Percentiles rank a stretch among this genome's conserved stretches.
Conservation (phyloP, 2,888 invertebrate genomes). For the Gandaritis pyraliata region DNA sequence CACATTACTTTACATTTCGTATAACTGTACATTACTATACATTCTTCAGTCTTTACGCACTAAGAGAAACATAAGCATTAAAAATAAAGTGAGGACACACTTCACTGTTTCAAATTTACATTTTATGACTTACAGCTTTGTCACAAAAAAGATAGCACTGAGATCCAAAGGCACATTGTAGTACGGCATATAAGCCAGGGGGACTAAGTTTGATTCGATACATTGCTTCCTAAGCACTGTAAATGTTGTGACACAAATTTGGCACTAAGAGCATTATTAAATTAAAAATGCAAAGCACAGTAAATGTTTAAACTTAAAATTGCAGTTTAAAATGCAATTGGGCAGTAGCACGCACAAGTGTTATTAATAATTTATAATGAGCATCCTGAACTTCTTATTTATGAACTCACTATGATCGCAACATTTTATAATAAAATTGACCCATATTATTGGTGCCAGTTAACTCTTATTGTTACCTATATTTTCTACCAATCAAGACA, state of each 20-base stretch:
- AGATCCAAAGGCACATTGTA: slow-evolving; percentile 69
- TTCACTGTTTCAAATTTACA: slow-evolving; percentile 42
- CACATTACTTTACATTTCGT: slow-evolving; percentile 67
- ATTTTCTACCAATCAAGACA: slow-evolving; percentile 44
- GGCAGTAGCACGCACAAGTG: slow-evolving; percentile 54
- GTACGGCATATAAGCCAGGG: slow-evolving; percentile 58
- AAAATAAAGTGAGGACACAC: slow-evolving; percentile 46
- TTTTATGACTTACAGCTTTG: slow-evolving; percentile 50
- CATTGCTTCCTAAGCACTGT: slow-evolving; percentile 30
- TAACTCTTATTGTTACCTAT: slow-evolving; percentile 48
- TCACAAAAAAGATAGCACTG: slow-evolving; percentile 57
- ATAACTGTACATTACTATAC: slow-evolving; percentile 68
- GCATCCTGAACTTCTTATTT: slow-evolving; percentile 70
- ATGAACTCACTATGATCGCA: slow-evolving; percentile 49
- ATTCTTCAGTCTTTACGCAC: slow-evolving; percentile 71
- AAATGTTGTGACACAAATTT: slow-evolving; percentile 39
- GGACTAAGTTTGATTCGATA: slow-evolving; percentile 24
- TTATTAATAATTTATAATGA: slow-evolving; percentile 66
- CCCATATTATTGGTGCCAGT: slow-evolving; percentile 33
- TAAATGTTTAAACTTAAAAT: slow-evolving; percentile 17
- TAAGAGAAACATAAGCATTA: slow-evolving; percentile 55
- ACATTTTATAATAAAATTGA: slow-evolving; percentile 38
- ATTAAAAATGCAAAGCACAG: slow-evolving; percentile 24
- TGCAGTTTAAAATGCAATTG: slow-evolving; percentile 50
- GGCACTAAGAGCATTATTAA: slow-evolving; percentile 41